Conservation (phyloP, 1,140 invertebrate genomes). For the Cydia amplana region DNA sequence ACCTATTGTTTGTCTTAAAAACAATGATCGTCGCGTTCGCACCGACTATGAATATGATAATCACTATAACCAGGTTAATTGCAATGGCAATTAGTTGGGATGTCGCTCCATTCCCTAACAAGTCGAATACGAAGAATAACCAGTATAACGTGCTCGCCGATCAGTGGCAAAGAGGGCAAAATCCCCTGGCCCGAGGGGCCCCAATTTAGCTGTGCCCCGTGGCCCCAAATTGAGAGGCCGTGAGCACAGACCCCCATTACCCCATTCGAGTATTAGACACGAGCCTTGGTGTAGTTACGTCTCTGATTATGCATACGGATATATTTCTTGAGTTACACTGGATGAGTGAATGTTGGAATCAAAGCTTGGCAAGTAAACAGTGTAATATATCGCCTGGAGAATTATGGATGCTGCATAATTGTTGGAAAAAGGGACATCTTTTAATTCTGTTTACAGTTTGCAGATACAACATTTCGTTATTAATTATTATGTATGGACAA, state of each 20-base stretch:
- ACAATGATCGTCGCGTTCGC: slow-evolving; percentile 42
- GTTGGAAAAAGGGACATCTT: background rate
- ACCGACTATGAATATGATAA: slow-evolving; percentile 37
- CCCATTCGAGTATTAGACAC: too few species aligned
- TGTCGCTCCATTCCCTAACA: background rate
- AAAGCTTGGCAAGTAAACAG: background rate
- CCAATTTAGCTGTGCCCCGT: too few species aligned
- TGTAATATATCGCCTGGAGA: slow-evolving; percentile 35
- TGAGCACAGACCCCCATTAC: too few species aligned
- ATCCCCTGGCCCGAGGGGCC: too few species aligned
- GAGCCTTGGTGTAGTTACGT: too few species aligned
- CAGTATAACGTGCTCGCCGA: too few species aligned
- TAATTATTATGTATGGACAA: too few species aligned
- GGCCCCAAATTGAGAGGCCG: too few species aligned
- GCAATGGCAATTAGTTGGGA: slow-evolving; percentile 50
- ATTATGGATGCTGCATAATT: slow-evolving; percentile 45
- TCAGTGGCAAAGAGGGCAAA: too few species aligned
- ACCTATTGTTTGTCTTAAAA: slow-evolving; percentile 38
- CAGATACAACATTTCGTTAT: background rate
- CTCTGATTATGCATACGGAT: too few species aligned
- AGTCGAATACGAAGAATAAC: too few species aligned
- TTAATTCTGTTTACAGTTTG: background rate
- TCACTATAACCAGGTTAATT: slow-evolving; percentile 54
- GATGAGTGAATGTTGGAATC: background rate
- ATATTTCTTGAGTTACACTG: too few species aligned